Percentiles rank a stretch among this genome's conserved stretches.
phyloP scores from a whole-genome alignment of 2,113 vertebrate genomes.

The Proteles cristata region DNA sequence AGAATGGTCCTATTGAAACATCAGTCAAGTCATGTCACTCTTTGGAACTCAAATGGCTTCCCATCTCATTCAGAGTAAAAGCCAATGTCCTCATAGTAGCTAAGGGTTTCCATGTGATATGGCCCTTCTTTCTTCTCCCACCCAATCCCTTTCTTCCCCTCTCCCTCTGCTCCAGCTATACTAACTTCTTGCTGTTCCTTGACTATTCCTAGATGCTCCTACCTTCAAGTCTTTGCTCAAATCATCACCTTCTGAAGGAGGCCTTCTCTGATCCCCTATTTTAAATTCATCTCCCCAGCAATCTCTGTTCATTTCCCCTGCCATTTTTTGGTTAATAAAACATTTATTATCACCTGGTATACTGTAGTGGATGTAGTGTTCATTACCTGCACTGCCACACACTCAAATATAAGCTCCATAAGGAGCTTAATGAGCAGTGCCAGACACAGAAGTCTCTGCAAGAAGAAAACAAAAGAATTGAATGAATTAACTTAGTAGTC shows the following conservation, averaged over 20 bases:
- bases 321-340: not conserved
- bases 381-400: not conserved
- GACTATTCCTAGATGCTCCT: not conserved
- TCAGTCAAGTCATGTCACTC: not conserved
- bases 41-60: not conserved
- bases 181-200: not conserved
- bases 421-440: not conserved
- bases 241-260: not conserved
- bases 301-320: not conserved
- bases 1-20: not conserved
- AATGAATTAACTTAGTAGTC: slow-evolving; percentile 10
- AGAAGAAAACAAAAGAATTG: not conserved
- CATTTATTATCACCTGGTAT: not conserved
- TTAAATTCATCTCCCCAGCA: not conserved
- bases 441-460: not conserved
- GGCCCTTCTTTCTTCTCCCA: not conserved
- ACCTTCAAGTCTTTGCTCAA: not conserved
- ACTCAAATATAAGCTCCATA: not conserved
- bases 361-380: not conserved
- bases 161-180: not conserved
- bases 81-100: not conserved
- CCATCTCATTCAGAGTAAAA: slow-evolving; percentile 4
- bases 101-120: not conserved
- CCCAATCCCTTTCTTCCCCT: not conserved
- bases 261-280: not conserved